Conservation (phyloP, 2,797 vertebrate genomes). For the Phataginus tricuspis region DNA sequence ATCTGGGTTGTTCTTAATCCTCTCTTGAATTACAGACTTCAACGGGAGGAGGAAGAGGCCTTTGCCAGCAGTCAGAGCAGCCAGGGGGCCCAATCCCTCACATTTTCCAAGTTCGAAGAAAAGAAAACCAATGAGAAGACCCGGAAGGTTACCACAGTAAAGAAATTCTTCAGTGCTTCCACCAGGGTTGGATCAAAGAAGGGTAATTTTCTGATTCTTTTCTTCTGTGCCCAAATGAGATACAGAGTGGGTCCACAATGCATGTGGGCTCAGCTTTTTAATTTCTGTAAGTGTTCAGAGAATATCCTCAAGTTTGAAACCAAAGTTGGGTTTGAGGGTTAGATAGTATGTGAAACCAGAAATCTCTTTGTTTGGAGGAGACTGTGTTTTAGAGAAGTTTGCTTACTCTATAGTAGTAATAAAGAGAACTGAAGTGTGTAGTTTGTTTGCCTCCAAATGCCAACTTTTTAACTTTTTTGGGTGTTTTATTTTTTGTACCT, state of each 20-base stretch:
- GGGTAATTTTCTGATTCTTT: constrained; percentile 86
- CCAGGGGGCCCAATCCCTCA: constrained; percentile 90
- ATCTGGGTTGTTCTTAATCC: background rate
- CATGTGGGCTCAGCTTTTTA: background rate
- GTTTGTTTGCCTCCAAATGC: background rate
- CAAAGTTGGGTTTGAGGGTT: background rate
- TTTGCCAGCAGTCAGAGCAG: constrained; percentile 94
- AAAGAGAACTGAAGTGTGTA: background rate
- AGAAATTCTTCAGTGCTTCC: constrained; percentile 98
- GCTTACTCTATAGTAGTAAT: background rate
- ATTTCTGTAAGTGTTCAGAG: background rate
- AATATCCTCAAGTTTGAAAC: background rate
- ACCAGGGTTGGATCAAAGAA: constrained; percentile 95
- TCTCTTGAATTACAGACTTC: constrained; percentile 88
- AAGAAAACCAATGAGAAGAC: constrained; percentile 99
- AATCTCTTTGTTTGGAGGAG: background rate
- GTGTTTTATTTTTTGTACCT: background rate
- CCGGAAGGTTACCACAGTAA: constrained; percentile 96
- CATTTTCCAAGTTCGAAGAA: constrained; percentile 98
- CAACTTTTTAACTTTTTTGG: background rate
- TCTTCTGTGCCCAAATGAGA: background rate
- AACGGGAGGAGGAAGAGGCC: constrained; percentile 97
- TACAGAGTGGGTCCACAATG: background rate
- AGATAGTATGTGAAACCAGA: background rate
- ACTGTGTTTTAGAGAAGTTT: background rate